phyloP scores from a whole-genome alignment of 2,888 invertebrate genomes.

The Pterobdella sp. region DNA sequence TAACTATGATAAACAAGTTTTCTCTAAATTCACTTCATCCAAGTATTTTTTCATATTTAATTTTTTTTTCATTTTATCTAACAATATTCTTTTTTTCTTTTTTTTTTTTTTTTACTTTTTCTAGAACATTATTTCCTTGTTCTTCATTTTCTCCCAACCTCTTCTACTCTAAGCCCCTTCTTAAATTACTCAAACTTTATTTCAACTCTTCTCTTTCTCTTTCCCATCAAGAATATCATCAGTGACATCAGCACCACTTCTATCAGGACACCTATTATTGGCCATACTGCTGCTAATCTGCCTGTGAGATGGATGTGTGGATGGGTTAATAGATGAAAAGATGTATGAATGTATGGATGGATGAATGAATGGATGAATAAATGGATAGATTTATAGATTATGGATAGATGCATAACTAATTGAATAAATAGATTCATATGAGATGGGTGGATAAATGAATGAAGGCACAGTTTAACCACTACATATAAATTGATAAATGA shows the following conservation, averaged over 20 bases:
- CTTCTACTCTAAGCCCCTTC: neutral
- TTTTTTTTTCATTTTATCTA: neutral
- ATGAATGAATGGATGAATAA: neutral
- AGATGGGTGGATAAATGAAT: conserved; percentile 8
- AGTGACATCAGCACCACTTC: neutral
- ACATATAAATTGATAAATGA: neutral
- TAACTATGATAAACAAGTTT: too few species aligned
- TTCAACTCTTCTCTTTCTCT: neutral
- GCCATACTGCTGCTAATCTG: conserved; percentile 4
- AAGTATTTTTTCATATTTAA: neutral
- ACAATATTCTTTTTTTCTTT: neutral
- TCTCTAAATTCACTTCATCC: too few species aligned
- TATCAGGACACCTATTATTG: neutral
- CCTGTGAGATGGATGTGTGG: too few species aligned
- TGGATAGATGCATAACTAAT: neutral
- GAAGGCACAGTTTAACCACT: neutral
- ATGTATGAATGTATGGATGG: neutral
- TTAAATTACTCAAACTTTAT: neutral
- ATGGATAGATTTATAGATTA: neutral
- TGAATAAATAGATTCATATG: neutral
- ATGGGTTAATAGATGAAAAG: neutral
- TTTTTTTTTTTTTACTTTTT: neutral
- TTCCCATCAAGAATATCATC: neutral
- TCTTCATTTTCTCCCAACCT: neutral
- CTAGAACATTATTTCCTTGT: neutral